These are phyloP conservation scores for Drosophila mercatorum DNA, from an alignment of 2,888 invertebrate genomes.

Conservation along the genomic window DNA sequence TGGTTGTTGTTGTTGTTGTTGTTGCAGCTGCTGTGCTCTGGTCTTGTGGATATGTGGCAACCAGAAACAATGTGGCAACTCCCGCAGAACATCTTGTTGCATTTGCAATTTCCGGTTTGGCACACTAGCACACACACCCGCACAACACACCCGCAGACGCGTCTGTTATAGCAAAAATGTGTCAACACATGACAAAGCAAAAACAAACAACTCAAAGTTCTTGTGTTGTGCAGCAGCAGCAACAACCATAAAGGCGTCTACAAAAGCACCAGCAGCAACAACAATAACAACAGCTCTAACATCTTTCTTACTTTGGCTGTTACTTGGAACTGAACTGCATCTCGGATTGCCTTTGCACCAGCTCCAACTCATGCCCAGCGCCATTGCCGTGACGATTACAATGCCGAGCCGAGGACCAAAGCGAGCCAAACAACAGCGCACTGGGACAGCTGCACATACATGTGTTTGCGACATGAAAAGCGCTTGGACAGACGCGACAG, in stretches of 20 bases:
- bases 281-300: slow-evolving; percentile 18
- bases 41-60: slow-evolving; percentile 44
- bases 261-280: slow-evolving; percentile 18
- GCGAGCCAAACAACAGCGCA: slow-evolving; percentile 31
- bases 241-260: slow-evolving; percentile 22
- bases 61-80: slow-evolving; percentile 61
- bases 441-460: slow-evolving; percentile 25
- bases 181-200: slow-evolving; percentile 76
- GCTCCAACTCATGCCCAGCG: slow-evolving; percentile 1
- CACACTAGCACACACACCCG: slow-evolving; percentile 42
- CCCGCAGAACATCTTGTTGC: slow-evolving; percentile 78
- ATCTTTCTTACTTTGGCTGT: slow-evolving; percentile 36
- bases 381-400: slow-evolving; percentile 50
- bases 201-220: slow-evolving; percentile 78
- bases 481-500: background rate
- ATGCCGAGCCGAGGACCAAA: slow-evolving; percentile 38
- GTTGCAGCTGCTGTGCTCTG: slow-evolving; percentile 28
- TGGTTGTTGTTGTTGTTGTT: slow-evolving; percentile 23
- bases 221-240: slow-evolving; percentile 37
- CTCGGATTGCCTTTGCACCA: slow-evolving; percentile 19
- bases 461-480: background rate
- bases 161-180: slow-evolving; percentile 67
- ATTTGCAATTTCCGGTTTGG: slow-evolving; percentile 77
- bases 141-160: slow-evolving; percentile 12
- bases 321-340: slow-evolving; percentile 28